Evolutionary conservation across 2,888 invertebrate genomes (phyloP).

Genomic region (Eupelmus urozonus): DNA sequence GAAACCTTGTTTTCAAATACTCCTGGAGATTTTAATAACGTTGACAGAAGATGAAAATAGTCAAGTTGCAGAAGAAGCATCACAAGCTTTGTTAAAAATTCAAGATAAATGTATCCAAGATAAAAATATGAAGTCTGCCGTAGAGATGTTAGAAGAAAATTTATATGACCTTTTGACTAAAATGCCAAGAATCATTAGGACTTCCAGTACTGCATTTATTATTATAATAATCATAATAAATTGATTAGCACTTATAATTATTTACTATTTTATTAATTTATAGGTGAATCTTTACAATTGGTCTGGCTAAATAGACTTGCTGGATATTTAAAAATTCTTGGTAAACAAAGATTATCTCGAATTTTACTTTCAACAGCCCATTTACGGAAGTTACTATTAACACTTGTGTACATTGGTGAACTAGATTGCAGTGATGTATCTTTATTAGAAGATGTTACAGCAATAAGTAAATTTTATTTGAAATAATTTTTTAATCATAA

Average conservation of each 20-base stretch:
- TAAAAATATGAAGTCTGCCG: constrained; percentile 74
- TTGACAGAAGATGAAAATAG: constrained; percentile 83
- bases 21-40: constrained; percentile 84
- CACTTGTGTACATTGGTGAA: constrained; percentile 80
- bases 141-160: constrained; percentile 81
- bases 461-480: constrained; percentile 62
- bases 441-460: constrained; percentile 79
- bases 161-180: constrained; percentile 81
- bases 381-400: constrained; percentile 80
- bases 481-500: constrained; percentile 15
- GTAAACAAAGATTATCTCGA: constrained; percentile 79
- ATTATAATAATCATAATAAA: not conserved
- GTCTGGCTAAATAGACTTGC: constrained; percentile 82
- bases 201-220: constrained; percentile 70
- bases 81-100: constrained; percentile 74
- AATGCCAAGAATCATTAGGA: constrained; percentile 83
- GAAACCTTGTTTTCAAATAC: constrained; percentile 80
- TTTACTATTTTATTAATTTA: constrained; percentile 32
- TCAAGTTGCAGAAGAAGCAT: constrained; percentile 78
- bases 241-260: not conserved
- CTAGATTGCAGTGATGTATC: constrained; percentile 78
- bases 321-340: constrained; percentile 83
- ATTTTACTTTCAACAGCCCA: constrained; percentile 80
- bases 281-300: constrained; percentile 82
- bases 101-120: constrained; percentile 74